A percentile compares a stretch with the other conserved stretches of the same genome.
phyloP scores from a whole-genome alignment of 1,140 invertebrate genomes.

The Hycleus phaleratus region DNA sequence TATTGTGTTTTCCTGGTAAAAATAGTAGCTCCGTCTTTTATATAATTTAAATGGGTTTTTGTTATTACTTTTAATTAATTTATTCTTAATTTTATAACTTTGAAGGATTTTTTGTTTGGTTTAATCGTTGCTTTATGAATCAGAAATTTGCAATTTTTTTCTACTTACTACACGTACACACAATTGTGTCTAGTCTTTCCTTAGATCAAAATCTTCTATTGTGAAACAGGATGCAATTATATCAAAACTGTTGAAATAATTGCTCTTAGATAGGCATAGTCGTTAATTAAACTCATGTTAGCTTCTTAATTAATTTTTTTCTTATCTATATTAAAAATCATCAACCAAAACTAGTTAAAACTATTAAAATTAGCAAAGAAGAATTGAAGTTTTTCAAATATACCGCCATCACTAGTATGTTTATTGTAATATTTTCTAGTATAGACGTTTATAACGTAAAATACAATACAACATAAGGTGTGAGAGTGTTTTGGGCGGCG shows the following conservation, averaged over 20 bases:
- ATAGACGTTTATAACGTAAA: not conserved
- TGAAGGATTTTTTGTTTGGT: no score
- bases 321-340: not conserved
- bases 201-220: not conserved
- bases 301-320: constrained; percentile 3
- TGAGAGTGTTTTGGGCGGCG: constrained; percentile 24
- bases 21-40: no score
- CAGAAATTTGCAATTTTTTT: no score
- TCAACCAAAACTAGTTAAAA: no score
- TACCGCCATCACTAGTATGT: not conserved
- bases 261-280: constrained; percentile 7
- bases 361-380: not conserved
- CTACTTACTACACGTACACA: no score
- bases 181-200: no score
- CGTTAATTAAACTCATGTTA: constrained; percentile 15
- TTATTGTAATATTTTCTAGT: no score
- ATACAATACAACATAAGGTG: not conserved
- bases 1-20: no score
- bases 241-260: constrained; percentile 13
- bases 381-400: not conserved
- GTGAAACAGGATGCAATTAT: constrained; percentile 22
- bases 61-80: no score
- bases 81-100: no score
- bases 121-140: no score
- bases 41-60: no score